A percentile compares a stretch with the other conserved stretches of the same genome.
These are phyloP conservation scores for Nettapus auritus DNA, from an alignment of 2,113 vertebrate species.

Conservation along the genomic window DNA sequence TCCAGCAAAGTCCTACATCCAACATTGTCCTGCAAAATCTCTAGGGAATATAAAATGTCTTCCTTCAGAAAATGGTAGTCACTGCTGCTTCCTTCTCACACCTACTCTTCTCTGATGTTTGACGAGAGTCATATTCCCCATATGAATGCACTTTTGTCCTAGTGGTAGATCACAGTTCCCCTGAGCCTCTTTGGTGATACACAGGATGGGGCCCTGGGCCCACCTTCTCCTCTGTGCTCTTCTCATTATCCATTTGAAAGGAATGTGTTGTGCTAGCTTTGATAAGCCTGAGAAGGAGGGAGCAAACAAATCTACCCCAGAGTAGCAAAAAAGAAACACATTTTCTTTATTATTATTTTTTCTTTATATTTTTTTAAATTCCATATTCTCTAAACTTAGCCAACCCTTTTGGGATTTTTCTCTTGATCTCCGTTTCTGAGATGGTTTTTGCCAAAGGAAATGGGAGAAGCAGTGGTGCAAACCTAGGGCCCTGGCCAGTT, in stretches of 20 bases:
- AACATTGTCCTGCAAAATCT: neutral
- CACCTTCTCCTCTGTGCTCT: neutral
- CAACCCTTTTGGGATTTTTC: neutral
- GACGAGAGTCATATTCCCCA: fast-evolving
- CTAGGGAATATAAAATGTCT: neutral
- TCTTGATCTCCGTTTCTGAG: neutral
- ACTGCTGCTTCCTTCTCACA: neutral
- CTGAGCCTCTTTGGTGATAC: fast-evolving
- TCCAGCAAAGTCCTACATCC: neutral
- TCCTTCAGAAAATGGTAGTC: neutral
- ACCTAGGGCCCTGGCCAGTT: neutral
- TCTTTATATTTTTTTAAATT: no score
- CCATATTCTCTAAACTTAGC: neutral
- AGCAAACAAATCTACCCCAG: neutral
- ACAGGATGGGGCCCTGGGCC: neutral
- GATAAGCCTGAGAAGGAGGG: neutral
- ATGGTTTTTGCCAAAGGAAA: neutral
- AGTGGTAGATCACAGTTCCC: neutral
- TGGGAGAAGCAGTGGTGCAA: neutral
- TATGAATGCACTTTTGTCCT: neutral
- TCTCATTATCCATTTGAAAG: neutral
- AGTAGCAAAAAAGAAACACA: neutral
- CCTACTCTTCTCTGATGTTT: neutral
- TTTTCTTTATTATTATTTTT: neutral
- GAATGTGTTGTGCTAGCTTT: neutral